These are phyloP conservation scores for Chloroclystis v-ata DNA, from an alignment of 2,888 invertebrate genomes.

Conservation along the genomic window DNA sequence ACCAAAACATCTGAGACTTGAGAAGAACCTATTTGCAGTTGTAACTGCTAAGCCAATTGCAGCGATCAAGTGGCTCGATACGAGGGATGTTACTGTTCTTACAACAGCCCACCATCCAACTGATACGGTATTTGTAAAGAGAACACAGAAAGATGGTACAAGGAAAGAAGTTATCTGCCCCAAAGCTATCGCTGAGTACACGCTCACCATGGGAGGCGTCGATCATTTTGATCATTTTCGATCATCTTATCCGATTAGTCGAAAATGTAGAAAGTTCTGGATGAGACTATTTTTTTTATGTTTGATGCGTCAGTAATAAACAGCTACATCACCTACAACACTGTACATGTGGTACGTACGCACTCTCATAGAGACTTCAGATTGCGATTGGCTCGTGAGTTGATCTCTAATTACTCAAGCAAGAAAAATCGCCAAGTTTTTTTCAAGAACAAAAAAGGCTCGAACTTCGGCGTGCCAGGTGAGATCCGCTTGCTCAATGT, in stretches of 20 bases:
- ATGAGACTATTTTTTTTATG: constrained; percentile 6
- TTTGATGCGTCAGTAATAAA: constrained; percentile 32
- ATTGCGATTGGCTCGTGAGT: neutral
- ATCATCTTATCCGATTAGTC: too few relatives aligned
- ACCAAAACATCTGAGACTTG: constrained; percentile 29
- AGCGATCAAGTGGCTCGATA: constrained; percentile 34
- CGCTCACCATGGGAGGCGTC: too few relatives aligned
- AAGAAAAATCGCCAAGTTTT: constrained; percentile 11
- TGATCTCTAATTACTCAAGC: neutral
- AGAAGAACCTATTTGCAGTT: constrained; percentile 35
- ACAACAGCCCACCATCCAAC: constrained; percentile 32
- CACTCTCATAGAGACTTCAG: neutral
- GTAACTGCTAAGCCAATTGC: constrained; percentile 31
- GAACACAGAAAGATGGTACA: too few relatives aligned
- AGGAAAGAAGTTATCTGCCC: too few relatives aligned
- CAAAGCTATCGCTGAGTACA: too few relatives aligned
- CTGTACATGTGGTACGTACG: constrained; percentile 17
- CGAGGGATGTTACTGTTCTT: constrained; percentile 29
- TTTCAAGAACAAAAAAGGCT: constrained; percentile 29
- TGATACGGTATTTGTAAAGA: neutral
- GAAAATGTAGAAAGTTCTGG: too few relatives aligned
- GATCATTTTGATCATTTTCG: too few relatives aligned
- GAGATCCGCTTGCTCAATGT: constrained; percentile 37
- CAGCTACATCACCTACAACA: constrained; percentile 29
- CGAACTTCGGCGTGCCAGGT: constrained; percentile 36